Evolutionary conservation across 2,888 invertebrate genomes (phyloP).

Genomic region (Dasypolia templi): DNA sequence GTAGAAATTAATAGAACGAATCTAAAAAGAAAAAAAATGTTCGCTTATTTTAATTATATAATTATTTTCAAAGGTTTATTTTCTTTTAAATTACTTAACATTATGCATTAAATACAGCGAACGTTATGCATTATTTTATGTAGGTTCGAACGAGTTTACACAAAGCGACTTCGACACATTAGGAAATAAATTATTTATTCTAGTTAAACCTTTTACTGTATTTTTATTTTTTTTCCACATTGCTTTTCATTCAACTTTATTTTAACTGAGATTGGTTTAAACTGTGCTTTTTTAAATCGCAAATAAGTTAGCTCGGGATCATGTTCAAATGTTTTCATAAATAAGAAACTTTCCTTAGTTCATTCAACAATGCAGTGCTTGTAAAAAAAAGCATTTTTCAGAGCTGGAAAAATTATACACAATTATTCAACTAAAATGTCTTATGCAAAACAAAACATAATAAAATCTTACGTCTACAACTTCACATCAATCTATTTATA

Average conservation of each 20-base stretch:
- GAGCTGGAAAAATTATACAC: background rate
- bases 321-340: background rate
- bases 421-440: background rate
- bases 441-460: slow-evolving; percentile 22
- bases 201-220: slow-evolving; percentile 5
- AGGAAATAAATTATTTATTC: slow-evolving; percentile 35
- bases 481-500: slow-evolving; percentile 43
- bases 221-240: slow-evolving; percentile 11
- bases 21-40: slow-evolving; percentile 45
- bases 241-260: slow-evolving; percentile 17
- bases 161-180: slow-evolving; percentile 36
- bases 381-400: background rate
- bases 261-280: background rate
- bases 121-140: slow-evolving; percentile 47
- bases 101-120: slow-evolving; percentile 38
- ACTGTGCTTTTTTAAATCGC: background rate
- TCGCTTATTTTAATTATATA: slow-evolving; percentile 62
- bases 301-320: background rate
- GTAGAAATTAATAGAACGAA: slow-evolving; percentile 36
- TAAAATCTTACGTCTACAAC: slow-evolving; percentile 30
- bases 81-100: too few species aligned
- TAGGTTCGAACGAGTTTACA: slow-evolving; percentile 41
- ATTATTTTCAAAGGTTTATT: slow-evolving; percentile 68
- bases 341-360: background rate
- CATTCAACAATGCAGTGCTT: background rate